Base-by-base conservation (phyloP, 2,888 invertebrate genomes). In the Acanthococcus lagerstroemiae region DNA sequence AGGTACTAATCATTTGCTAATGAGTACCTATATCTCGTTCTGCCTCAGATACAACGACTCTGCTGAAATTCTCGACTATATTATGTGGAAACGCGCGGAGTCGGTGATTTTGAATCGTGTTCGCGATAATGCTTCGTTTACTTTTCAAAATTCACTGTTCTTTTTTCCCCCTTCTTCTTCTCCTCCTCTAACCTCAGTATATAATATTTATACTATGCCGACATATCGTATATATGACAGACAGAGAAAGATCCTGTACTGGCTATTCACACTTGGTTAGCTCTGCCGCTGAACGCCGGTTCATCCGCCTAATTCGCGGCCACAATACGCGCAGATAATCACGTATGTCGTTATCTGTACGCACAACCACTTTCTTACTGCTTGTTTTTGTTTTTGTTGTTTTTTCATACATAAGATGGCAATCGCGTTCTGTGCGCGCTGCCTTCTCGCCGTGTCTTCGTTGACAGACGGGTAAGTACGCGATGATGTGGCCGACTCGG, bases 21-120 rank as follows among this genome's bases (percentile, higher is more conserved):
- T 52, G 52, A 52, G 52, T 52, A 52, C 52, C 52, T 52, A 52
- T 52, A n/a, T 24, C 52, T 52, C 24, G 52, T 52, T 52, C 52
- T 52, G 52, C 52, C 24, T 52, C 21, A 52, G 52, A 52, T 52
- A 52, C 52, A 24, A 22, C 24, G 37, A 37, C n/a, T n/a, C n/a
- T n/a, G n/a, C n/a, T n/a, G n/a, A n/a, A n/a, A n/a, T n/a, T n/a
- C n/a, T n/a, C n/a, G n/a, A n/a, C n/a, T n/a, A n/a, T n/a, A n/a
- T n/a, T n/a, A n/a, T n/a, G n/a, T n/a, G n/a, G n/a, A n/a, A n/a
- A n/a, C n/a, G n/a, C n/a, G n/a, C n/a, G n/a, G n/a, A n/a, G n/a
- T n/a, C n/a, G n/a, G n/a, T 37, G 37, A 37, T 37, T 37, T 37
- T 37, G 37, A 37, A 37, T 37, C 37, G 37, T n/a, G n/a, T 37